phyloP scores from a whole-genome alignment of 2,797 vertebrate species.

The Pangasius djambal region DNA sequence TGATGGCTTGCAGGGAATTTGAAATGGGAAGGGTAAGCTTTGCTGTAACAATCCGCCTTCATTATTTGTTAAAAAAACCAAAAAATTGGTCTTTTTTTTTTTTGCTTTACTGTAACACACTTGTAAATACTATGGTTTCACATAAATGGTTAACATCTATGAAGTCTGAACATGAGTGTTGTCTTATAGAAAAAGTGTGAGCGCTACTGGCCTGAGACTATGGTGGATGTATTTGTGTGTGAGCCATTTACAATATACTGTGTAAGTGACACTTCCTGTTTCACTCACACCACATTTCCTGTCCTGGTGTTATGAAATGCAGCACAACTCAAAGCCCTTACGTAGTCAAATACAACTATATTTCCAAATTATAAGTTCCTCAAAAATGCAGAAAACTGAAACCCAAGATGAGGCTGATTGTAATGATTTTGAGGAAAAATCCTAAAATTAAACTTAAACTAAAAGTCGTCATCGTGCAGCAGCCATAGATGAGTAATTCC shows the following conservation, averaged over 20 bases:
- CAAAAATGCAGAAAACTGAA: neutral
- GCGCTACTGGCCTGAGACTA: slow-evolving; percentile 86
- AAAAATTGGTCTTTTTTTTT: neutral
- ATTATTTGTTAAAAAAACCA: neutral
- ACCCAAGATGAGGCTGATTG: neutral
- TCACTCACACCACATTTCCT: slow-evolving; percentile 55
- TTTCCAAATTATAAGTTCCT: neutral
- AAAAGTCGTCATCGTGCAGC: neutral
- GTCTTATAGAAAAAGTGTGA: slow-evolving; percentile 92
- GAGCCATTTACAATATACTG: slow-evolving; percentile 84
- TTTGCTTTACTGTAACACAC: neutral
- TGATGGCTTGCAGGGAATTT: slow-evolving; percentile 97
- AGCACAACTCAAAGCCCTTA: neutral
- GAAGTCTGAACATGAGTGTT: neutral
- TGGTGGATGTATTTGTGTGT: slow-evolving; percentile 69
- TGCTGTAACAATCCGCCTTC: neutral
- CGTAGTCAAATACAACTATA: neutral
- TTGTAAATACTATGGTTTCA: neutral
- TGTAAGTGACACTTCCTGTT: slow-evolving; percentile 76
- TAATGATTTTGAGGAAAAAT: neutral
- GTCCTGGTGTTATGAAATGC: slow-evolving; percentile 35
- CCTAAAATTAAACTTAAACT: neutral
- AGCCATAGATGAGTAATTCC: neutral
- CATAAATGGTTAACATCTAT: neutral
- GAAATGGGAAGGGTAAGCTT: slow-evolving; percentile 96